These are phyloP conservation scores for Drosophila lowei DNA, from an alignment of 1,140 invertebrate species.

Conservation along the genomic window DNA sequence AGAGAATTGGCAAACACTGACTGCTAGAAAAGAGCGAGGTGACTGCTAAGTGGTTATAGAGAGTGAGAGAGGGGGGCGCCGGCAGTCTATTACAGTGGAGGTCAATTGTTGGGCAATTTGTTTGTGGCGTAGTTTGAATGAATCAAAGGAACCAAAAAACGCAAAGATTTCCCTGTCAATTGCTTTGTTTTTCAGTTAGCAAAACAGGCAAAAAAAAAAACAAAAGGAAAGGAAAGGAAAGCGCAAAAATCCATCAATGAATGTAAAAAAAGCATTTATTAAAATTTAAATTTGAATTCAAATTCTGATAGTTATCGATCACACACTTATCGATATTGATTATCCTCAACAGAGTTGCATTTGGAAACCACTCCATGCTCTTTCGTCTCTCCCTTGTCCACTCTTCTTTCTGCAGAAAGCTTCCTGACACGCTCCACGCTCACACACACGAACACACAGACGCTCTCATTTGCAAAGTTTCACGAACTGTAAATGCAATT, in stretches of 20 bases:
- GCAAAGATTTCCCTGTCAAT: constrained; percentile 39
- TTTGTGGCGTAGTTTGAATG: constrained; percentile 44
- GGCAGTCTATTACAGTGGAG: constrained; percentile 42
- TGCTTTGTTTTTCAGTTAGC: constrained; percentile 14
- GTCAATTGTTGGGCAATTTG: constrained; percentile 50
- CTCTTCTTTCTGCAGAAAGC: background rate
- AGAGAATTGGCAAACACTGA: background rate
- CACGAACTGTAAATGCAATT: constrained; percentile 49
- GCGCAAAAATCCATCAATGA: background rate
- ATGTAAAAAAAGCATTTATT: too few species aligned
- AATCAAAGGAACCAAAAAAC: constrained; percentile 22
- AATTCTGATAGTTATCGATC: background rate
- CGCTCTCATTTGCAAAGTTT: constrained; percentile 17
- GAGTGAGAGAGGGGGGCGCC: constrained; percentile 23
- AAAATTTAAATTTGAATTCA: too few species aligned
- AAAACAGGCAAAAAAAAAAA: constrained; percentile 1
- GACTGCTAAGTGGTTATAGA: constrained; percentile 32
- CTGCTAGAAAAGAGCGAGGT: constrained; percentile 11
- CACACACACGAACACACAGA: background rate
- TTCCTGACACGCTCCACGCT: constrained; percentile 6
- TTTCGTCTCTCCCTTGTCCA: background rate
- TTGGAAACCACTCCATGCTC: background rate
- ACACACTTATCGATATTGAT: constrained; percentile 13
- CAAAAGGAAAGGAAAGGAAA: background rate
- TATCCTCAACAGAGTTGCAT: background rate